These are phyloP conservation scores for Hydrophis major DNA, from an alignment of 2,797 vertebrate species.

Conservation along the genomic window DNA sequence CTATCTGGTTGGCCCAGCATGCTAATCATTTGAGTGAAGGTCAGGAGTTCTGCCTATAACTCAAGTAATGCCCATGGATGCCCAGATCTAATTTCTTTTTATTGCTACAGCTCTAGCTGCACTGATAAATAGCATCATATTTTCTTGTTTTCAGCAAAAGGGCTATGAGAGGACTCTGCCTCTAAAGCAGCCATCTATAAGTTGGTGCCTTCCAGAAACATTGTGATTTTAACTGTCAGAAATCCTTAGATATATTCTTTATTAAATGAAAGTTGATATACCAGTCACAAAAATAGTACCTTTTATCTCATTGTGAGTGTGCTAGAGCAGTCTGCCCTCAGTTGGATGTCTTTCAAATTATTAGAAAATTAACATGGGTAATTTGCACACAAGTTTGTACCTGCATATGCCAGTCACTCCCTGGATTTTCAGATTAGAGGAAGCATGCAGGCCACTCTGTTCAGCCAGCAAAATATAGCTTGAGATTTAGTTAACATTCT, in stretches of 20 bases:
- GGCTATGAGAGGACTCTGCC: slow-evolving; percentile 27
- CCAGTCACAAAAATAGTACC: neutral
- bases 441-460: neutral
- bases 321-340: neutral
- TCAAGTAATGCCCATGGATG: slow-evolving; percentile 45
- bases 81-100: slow-evolving; percentile 64
- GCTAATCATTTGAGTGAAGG: slow-evolving; percentile 61
- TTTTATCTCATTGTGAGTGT: neutral
- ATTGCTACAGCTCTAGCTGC: slow-evolving; percentile 54
- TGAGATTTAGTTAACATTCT: neutral
- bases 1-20: slow-evolving; percentile 41
- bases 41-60: slow-evolving; percentile 55
- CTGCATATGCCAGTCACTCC: neutral
- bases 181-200: neutral
- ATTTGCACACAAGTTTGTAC: neutral
- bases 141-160: slow-evolving; percentile 56
- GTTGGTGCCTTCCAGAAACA: neutral
- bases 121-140: slow-evolving; percentile 56
- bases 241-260: neutral
- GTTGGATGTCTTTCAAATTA: neutral
- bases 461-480: neutral
- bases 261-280: neutral
- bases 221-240: neutral
- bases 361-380: neutral
- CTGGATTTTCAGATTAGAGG: neutral